Conservation (phyloP, 2,888 invertebrate species). For the Electrophaes corylata region DNA sequence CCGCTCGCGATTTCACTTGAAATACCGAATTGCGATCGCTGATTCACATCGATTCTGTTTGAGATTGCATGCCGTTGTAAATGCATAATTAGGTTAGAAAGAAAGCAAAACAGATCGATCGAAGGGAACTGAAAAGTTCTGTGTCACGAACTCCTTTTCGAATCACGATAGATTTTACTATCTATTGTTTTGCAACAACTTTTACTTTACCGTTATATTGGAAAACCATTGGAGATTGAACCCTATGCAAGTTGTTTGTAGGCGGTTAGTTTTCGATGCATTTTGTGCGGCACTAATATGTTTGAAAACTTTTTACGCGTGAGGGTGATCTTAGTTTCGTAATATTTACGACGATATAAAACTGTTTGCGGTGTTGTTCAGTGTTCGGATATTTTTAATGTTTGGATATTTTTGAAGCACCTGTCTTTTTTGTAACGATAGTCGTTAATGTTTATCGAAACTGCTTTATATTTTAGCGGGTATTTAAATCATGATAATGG, state of each 20-base stretch:
- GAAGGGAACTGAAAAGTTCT: conserved; percentile 44
- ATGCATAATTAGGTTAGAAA: conserved; percentile 70
- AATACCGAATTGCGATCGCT: conserved; percentile 12
- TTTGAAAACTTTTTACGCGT: conserved; percentile 37
- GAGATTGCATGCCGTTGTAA: conserved; percentile 47
- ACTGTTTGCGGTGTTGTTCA: conserved; percentile 77
- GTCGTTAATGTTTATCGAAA: conserved; percentile 55
- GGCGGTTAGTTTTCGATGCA: conserved; percentile 21
- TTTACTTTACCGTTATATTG: conserved; percentile 33
- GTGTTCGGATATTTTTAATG: conserved; percentile 54
- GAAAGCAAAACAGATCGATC: conserved; percentile 47
- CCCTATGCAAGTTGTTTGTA: conserved; percentile 44
- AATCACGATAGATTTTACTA: conserved; percentile 79
- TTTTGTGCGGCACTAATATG: conserved; percentile 22
- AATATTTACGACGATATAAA: conserved; percentile 79
- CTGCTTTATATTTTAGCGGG: conserved; percentile 44
- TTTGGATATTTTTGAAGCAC: conserved; percentile 67
- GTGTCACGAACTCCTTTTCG: conserved; percentile 61
- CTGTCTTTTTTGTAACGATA: conserved; percentile 66
- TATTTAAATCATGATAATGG: conserved; percentile 48
- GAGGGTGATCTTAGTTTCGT: conserved; percentile 59
- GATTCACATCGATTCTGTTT: conserved; percentile 20
- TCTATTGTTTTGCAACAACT: conserved; percentile 56
- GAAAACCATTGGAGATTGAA: conserved; percentile 39
- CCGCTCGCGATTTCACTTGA: background rate